Evolutionary conservation across 2,113 vertebrate genomes (phyloP).

Genomic region (Takifugu bimaculatus): DNA sequence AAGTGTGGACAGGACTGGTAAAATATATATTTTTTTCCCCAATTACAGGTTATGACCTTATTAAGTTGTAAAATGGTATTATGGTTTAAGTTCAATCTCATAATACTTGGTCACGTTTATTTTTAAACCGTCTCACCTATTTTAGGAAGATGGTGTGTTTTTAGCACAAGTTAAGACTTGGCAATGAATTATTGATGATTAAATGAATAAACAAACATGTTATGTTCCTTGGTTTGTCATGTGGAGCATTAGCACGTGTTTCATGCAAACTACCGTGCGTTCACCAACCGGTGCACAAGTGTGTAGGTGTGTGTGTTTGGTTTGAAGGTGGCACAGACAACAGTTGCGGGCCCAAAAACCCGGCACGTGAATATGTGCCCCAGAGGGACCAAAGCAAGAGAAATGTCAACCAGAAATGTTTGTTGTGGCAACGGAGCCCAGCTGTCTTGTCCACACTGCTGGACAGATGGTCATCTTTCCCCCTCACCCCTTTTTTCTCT

Average conservation of each 20-base stretch:
- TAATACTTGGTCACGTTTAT: slow-evolving; percentile 18
- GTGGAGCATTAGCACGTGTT: slow-evolving; percentile 20
- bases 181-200: slow-evolving; percentile 49
- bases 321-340: slow-evolving; percentile 2
- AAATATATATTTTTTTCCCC: too few species aligned
- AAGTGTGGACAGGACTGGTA: too few species aligned
- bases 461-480: slow-evolving; percentile 1
- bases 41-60: too few species aligned
- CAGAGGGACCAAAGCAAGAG: background rate
- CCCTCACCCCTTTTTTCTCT: background rate
- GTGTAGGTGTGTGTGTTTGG: background rate
- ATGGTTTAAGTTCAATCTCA: slow-evolving; percentile 19
- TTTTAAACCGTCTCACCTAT: slow-evolving; percentile 17
- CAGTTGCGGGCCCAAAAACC: slow-evolving; percentile 14
- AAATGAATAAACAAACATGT: slow-evolving; percentile 10
- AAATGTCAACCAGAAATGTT: slow-evolving; percentile 27
- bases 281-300: background rate
- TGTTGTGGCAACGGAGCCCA: slow-evolving; percentile 55
- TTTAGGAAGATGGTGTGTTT: slow-evolving; percentile 30
- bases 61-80: slow-evolving; percentile 8
- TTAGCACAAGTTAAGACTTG: slow-evolving; percentile 33
- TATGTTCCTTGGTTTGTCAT: background rate
- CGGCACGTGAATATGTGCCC: background rate
- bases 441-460: slow-evolving; percentile 10
- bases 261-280: background rate